Evolutionary conservation across 2,113 vertebrate genomes (phyloP).

Genomic region (Megalops atlanticus): DNA sequence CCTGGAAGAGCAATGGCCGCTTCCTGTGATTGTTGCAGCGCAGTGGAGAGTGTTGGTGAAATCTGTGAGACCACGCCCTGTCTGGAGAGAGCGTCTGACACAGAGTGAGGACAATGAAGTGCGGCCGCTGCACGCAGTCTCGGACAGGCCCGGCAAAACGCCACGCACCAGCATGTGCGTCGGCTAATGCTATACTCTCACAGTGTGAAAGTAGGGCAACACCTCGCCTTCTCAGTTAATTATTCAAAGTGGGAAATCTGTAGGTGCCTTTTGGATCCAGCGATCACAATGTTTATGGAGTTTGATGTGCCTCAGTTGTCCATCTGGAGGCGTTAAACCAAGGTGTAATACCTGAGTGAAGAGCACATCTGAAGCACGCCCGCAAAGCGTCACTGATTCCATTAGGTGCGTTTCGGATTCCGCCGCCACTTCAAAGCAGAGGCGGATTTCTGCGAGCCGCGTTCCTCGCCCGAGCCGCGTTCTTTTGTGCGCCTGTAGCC

Average conservation of each 20-base stretch:
- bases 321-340: neutral
- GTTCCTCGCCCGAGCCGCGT: neutral
- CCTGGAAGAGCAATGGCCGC: neutral
- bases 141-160: neutral
- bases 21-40: conserved; percentile 12
- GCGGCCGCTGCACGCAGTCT: neutral
- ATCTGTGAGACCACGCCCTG: neutral
- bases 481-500: neutral
- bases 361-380: neutral
- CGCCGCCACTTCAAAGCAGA: neutral
- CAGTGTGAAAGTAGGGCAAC: neutral
- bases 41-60: neutral
- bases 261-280: neutral
- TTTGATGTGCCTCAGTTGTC: neutral
- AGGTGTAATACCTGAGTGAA: neutral
- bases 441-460: neutral
- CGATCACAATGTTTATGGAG: neutral
- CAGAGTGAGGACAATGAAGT: neutral
- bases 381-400: neutral
- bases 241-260: neutral
- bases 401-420: neutral
- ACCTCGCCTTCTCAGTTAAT: neutral
- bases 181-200: neutral
- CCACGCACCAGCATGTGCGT: neutral
- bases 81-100: neutral